Base-by-base conservation (phyloP, 2,797 vertebrate genomes). In the Tenualosa thibaudeaui region DNA sequence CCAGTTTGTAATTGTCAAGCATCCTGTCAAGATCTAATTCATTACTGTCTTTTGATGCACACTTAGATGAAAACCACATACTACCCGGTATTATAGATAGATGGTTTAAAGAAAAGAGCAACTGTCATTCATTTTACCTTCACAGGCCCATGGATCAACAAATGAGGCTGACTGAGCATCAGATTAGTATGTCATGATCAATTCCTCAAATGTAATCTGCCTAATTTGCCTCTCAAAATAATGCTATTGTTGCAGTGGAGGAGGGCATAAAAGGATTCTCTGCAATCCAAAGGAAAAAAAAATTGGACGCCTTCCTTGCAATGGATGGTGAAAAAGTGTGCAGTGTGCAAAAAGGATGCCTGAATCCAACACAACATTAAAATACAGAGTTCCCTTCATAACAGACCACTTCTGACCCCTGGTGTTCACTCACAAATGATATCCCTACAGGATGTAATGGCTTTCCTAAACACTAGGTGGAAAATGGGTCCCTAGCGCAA, bases 161-260 rank as follows among this genome's bases (percentile, higher is more conserved):
- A 78, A 78, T 78, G 71, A 78, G 71, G 40, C 71, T 78, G 71
- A 78, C 40, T 40, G 71, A 43, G 71, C 15, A 46, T 46, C 71
- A 78, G 17, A 78, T 78, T 46, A 22, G 40, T 6, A 78, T 78
- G 71, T 5, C 71, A 78, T 40, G 15, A 78, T 78, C 40, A 78
- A 78, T 78, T 43, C 71, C 46, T 78, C 71, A 78, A 17, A 46
- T 40, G 4, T 22, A 78, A 78, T 78, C 71, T 6, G 31, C 31
- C 17, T 43, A 78, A 78, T 78, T 78, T 78, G 71, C 71, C 40
- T 43, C 71, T 46, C 40, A 78, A 78, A 78, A 78, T 40, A 78
- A 78, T 46, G 71, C 71, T 78, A 46, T 78, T 78, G 71, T 46
- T 78, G 40, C 40, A 71, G 4, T 37, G 31, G 71, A 15, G 71